Conservation (phyloP, 2,797 vertebrate species). For the Neopelma chrysocephalum region DNA sequence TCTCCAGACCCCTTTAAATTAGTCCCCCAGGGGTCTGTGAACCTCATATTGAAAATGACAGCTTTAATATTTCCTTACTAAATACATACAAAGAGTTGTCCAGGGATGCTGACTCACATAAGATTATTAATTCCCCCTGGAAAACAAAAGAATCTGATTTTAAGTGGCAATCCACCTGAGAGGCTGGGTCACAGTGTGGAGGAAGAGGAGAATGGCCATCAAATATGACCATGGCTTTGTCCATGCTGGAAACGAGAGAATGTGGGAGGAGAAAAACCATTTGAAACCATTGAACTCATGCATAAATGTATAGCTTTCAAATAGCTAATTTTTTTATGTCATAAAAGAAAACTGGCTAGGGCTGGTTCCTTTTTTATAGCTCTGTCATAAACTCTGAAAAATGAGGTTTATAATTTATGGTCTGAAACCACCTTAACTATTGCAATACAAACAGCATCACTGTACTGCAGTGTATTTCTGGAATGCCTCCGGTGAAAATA, state of each 20-base stretch:
- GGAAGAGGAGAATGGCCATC: background rate
- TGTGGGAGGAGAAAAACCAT: conserved; percentile 1
- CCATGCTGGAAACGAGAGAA: background rate
- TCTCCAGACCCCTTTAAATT: conserved; percentile 51
- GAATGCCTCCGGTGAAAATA: conserved; percentile 63
- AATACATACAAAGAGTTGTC: conserved; percentile 27
- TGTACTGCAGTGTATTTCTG: conserved; percentile 64
- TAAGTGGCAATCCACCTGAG: background rate
- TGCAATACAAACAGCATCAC: conserved; percentile 62
- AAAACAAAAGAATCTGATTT: conserved; percentile 10
- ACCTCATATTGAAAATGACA: conserved; percentile 48
- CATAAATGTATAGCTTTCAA: conserved; percentile 57
- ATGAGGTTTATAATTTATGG: conserved; percentile 50
- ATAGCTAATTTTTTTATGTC: conserved; percentile 51
- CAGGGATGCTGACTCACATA: background rate
- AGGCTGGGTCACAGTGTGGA: background rate
- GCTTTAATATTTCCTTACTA: conserved; percentile 51
- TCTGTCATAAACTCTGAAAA: conserved; percentile 54
- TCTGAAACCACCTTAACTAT: conserved; percentile 57
- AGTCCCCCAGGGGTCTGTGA: conserved; percentile 27
- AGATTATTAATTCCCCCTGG: background rate
- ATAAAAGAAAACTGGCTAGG: conserved; percentile 49
- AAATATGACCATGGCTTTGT: background rate
- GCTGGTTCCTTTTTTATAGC: conserved; percentile 36
- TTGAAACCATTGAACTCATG: conserved; percentile 26